Conservation (phyloP, 1,140 invertebrate species). For the Lethrus apterus region DNA sequence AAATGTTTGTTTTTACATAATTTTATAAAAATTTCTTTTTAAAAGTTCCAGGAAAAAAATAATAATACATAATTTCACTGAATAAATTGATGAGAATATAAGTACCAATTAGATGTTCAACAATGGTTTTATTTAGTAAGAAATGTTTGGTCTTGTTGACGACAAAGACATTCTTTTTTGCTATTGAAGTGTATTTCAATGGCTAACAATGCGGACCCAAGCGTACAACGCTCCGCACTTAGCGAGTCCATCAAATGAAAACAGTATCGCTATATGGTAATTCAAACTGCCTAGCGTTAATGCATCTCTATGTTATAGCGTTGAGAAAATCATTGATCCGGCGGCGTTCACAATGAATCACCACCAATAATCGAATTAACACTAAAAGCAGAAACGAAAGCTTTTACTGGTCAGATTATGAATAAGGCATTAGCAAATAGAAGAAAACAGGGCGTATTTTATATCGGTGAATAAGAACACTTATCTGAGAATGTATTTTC, state of each 20-base stretch:
- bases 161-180: too few relatives aligned
- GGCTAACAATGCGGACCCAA: constrained; percentile 25
- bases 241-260: constrained; percentile 18
- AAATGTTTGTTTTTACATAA: too few relatives aligned
- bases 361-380: constrained; percentile 26
- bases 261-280: constrained; percentile 17
- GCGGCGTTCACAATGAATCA: constrained; percentile 24
- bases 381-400: constrained; percentile 21
- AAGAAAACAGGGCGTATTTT: neutral
- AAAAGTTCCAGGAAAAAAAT: too few relatives aligned
- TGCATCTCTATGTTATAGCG: neutral
- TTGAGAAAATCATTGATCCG: constrained; percentile 17
- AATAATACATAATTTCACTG: too few relatives aligned
- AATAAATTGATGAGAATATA: too few relatives aligned
- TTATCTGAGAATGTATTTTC: neutral
- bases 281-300: constrained; percentile 11
- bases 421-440: constrained; percentile 20
- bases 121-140: too few relatives aligned
- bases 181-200: constrained; percentile 26
- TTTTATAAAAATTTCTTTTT: too few relatives aligned
- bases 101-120: too few relatives aligned
- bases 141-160: too few relatives aligned
- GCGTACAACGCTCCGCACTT: constrained; percentile 29
- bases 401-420: constrained; percentile 22
- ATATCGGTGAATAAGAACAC: neutral